Base-by-base conservation (phyloP, 2,113 vertebrate species). In the Semicossyphus pulcher region DNA sequence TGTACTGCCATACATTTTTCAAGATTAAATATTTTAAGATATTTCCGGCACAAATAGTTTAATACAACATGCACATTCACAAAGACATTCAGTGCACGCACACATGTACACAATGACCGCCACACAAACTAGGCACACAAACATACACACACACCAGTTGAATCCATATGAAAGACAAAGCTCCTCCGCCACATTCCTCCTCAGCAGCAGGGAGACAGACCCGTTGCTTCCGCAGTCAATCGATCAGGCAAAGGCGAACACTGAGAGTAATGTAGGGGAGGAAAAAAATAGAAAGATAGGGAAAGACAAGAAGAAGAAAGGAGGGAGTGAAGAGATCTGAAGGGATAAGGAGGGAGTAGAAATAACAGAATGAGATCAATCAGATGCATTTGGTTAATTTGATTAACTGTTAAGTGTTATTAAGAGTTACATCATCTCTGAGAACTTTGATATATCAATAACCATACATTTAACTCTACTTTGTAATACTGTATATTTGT, bases 171-270 rank as follows among this genome's bases (percentile, higher is more conserved):
- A 75, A 65, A 67, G 5, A 68, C 70, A 73, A 62, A 59, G 48
- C 54, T 11, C 31, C 36, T n/a, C 28, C 45, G 62, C 54, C 51
- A 65, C 71, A 67, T 83, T 75, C 68, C 68, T 79, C 39, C 67
- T 34, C 21, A 20, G 66, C 72, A 45, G 63, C 67, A 59, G 75
- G 54, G 45, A 75, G 65, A 68, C 68, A 69, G 65, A 73, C 63
- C 65, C 41, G 78, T 61, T 76, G 39, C 79, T 83, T 88, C 82
- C 39, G 48, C 54, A 51, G 57, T 2, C n/a, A 70, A 89, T 90
- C 81, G 48, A 90, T 86, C 34, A 21, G 37, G 42, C 48, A 70
- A 80, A 85, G 54, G 63, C 23, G 26, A 76, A 64, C 31, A 20
- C 37, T 14, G 12, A 64, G 61, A 77, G 42, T 48, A 78, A 76